Evolutionary conservation across 2,113 vertebrate genomes (phyloP), one percentile per base, ranked within the genome.

Genomic region (Trematomus loennbergii): DNA sequence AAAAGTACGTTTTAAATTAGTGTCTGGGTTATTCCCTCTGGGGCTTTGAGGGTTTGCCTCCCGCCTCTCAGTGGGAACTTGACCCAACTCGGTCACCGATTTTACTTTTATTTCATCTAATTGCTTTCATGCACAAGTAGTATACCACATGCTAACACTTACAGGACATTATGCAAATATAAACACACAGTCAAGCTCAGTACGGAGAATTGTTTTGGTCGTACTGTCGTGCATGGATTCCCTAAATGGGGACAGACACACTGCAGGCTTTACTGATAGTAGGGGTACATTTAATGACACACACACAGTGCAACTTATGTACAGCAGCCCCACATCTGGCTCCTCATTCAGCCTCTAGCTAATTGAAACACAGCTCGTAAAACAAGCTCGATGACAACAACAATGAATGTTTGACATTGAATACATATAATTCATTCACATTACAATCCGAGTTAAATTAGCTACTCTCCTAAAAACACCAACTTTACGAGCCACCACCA

Each of bases 1-100:
- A 68, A 81, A 73, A 77, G 87, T 75, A 18, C 18, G 62, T 89
- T 90, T 88, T 87, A 83, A 90, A 91, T 91, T 84, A 91, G 70
- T 81, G 79, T 72, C 78, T 83, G 79, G 72, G 69, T 53, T 83
- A 64, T 57, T 87, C 84, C 75, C 81, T 85, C 33, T 13, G 17
- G 75, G 76, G 91, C 81, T 91, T 89, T 91, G 72, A 72, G 88
- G 84, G 62, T 75, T 79, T 83, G 72, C 54, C 74, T 86, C 70
- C 81, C 15, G 33, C 77, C 72, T 79, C 79, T 49, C 68, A 57
- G 74, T 72, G 79, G 86, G 84, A 87, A 78, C 72, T 57, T 88
- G 86, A 89, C 86, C 83, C 77, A 69, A 71, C 80, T 75, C 18
- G 4, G 79, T 88, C 90, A 80, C 70, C 75, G 53, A 52, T 72